A percentile compares a stretch with the other conserved stretches of the same genome.
These are phyloP conservation scores for Aspidoscelis tigris DNA, from an alignment of 2,113 vertebrate species.

Conservation along the genomic window DNA sequence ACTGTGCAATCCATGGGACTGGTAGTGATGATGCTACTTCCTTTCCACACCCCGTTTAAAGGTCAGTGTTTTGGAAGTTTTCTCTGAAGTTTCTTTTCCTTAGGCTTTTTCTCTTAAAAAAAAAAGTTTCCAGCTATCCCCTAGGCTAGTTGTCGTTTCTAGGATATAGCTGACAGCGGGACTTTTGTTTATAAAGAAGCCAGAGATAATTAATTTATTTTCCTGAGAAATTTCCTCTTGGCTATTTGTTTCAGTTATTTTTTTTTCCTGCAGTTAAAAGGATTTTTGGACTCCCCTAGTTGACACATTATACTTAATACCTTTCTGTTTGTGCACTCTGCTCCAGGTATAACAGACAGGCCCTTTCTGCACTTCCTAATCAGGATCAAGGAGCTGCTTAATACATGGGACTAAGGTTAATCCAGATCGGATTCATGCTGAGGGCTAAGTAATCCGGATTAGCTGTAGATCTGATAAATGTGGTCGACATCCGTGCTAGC, in stretches of 20 bases:
- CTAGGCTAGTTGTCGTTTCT: not conserved
- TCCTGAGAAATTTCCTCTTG: conserved; percentile 40
- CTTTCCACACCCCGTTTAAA: not conserved
- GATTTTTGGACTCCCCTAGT: no score
- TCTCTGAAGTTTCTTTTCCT: not conserved
- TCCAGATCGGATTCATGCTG: no score
- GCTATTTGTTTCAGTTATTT: conserved; percentile 4
- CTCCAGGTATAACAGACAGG: no score
- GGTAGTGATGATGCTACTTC: accelerated
- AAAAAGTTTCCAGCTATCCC: not conserved
- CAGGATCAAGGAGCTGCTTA: no score
- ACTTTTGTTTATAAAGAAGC: conserved; percentile 11
- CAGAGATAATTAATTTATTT: not conserved
- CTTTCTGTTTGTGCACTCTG: no score
- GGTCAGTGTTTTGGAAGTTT: not conserved
- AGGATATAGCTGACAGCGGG: not conserved
- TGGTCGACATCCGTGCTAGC: no score
- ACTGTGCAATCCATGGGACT: accelerated
- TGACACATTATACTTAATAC: no score
- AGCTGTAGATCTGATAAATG: no score
- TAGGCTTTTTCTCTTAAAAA: not conserved
- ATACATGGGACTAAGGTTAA: no score
- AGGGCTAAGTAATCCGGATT: no score
- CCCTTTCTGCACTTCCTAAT: no score
- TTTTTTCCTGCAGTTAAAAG: not conserved